Evolutionary conservation across 2,888 invertebrate species (phyloP).

Genomic region (Tipula confusa): DNA sequence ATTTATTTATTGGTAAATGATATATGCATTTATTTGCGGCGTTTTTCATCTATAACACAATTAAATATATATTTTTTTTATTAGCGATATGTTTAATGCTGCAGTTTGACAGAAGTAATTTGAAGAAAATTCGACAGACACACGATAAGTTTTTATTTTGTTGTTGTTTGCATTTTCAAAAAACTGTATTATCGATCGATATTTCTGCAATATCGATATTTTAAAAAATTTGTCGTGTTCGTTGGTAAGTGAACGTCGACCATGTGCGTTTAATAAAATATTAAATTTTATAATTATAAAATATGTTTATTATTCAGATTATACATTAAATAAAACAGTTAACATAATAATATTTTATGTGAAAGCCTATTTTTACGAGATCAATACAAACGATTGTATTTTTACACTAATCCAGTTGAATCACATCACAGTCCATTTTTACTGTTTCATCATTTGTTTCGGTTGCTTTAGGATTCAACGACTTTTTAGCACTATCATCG

Average conservation of each 20-base stretch:
- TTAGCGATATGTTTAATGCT: background rate
- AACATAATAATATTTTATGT: background rate
- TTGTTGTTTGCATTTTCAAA: background rate
- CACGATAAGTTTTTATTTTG: background rate
- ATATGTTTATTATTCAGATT: background rate
- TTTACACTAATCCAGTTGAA: background rate
- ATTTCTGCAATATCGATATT: background rate
- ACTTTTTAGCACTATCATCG: background rate
- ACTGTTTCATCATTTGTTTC: background rate
- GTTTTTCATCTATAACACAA: background rate
- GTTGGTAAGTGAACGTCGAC: background rate
- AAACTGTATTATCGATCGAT: background rate
- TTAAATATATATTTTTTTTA: background rate
- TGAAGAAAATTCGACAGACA: background rate
- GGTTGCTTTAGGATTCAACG: background rate
- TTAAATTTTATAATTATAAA: background rate
- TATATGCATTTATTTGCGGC: background rate
- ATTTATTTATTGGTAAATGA: background rate
- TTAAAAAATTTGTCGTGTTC: too few relatives aligned
- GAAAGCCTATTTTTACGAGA: background rate
- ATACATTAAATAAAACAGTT: background rate
- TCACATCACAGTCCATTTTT: constrained; percentile 6
- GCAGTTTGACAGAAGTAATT: background rate
- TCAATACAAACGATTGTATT: background rate
- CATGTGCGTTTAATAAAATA: background rate